A percentile compares a stretch with the other conserved stretches of the same genome.
Evolutionary conservation across 2,113 vertebrate species (phyloP).

Genomic region (Heteronetta atricapilla): DNA sequence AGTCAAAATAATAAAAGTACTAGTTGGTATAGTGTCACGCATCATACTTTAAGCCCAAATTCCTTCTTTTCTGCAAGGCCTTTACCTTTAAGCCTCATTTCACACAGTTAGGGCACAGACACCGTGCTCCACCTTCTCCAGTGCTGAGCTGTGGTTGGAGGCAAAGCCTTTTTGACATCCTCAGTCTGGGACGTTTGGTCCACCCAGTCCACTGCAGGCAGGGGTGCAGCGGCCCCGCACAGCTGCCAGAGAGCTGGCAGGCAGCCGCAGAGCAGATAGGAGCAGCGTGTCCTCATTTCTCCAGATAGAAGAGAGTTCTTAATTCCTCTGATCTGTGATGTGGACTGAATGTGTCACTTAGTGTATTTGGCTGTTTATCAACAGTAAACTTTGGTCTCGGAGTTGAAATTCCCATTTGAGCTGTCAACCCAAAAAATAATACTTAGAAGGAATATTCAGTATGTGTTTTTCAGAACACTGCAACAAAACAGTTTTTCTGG

Average conservation of each 20-base stretch:
- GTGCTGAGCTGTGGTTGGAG: neutral
- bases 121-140: neutral
- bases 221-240: neutral
- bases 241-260: neutral
- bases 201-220: neutral
- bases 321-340: conserved; percentile 49
- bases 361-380: conserved; percentile 23
- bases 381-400: neutral
- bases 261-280: neutral
- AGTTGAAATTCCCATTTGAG: conserved; percentile 14
- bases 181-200: neutral
- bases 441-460: neutral
- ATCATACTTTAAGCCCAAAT: neutral
- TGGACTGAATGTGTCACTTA: conserved; percentile 64
- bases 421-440: conserved; percentile 10
- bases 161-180: fast-evolving
- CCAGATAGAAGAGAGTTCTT: neutral
- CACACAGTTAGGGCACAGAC: neutral
- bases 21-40: fast-evolving
- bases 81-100: neutral
- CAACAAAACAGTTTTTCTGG: neutral
- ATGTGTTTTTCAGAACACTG: neutral
- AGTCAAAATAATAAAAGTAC: neutral
- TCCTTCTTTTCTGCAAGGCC: neutral
- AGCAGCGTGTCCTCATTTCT: neutral